Evolutionary conservation across 1,140 invertebrate species (phyloP), one percentile per base, ranked within the genome.

Genomic region (Cylas formicarius): DNA sequence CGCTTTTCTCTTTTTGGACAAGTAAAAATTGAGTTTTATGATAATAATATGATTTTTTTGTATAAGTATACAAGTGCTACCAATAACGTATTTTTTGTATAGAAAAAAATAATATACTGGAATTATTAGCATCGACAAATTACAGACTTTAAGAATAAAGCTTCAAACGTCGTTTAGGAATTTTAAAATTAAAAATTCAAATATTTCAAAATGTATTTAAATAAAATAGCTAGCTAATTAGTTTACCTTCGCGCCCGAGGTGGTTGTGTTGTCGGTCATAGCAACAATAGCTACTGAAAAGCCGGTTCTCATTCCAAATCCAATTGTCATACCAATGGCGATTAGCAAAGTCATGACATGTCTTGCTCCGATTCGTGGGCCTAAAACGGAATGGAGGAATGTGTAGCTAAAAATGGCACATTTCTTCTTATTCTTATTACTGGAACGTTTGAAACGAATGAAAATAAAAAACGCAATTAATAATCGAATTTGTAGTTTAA

Each of bases 211-310:
- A 9, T 16, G 9, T 33, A 10, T 33, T 33, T n/a, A 13, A 33
- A n/a, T 9, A 33, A 26, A 23, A 28, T 33, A 8, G 18, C n/a
- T 4, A 35, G 18, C 5, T 10, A 7, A 36, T 20, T 6, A 17
- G 9, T 10, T 7, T 28, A 60, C 44, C 32, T 51, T 50, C 4
- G 51, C 47, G 41, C 54, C 55, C 10, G 48, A 29, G 14, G 27
- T 26, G 2, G 49, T 31, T n/a, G 53, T 55, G 44, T 55, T 44
- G 44, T 79, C 67, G 1, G 75, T 80, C 81, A 84, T 84, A 10
- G 80, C 80, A 0, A 83, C 81, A 14, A 84, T 74, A 1, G 74
- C 78, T 26, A 83, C 76, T 13, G 80, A 81, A 52, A 83, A 72
- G 46, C 79, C 77, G 4, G 80, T 75, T 33, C 81, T 65, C 56